Evolutionary conservation across 2,888 invertebrate genomes (phyloP).

Genomic region (Cryptophagus acutangulus): DNA sequence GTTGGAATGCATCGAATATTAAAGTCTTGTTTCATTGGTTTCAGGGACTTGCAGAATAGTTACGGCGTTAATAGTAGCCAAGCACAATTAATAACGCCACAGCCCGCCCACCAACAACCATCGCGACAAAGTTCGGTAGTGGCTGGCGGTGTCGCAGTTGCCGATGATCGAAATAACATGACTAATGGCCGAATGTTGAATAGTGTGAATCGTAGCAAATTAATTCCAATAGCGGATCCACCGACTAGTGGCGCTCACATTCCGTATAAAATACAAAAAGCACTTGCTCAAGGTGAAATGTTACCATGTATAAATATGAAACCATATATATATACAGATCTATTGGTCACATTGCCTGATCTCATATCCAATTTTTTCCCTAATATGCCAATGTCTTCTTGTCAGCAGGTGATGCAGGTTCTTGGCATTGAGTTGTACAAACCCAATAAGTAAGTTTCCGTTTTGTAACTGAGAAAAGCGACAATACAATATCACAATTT

Average conservation of each 20-base stretch:
- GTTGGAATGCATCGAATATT: too few relatives aligned
- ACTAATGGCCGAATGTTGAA: constrained; percentile 36
- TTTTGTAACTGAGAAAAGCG: background rate
- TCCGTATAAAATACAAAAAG: constrained; percentile 72
- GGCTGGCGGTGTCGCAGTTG: constrained; percentile 30
- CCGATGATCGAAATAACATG: constrained; percentile 32
- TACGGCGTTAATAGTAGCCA: constrained; percentile 34
- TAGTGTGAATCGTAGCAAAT: constrained; percentile 45
- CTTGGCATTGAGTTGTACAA: constrained; percentile 74
- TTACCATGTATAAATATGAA: constrained; percentile 84
- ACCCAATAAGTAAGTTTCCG: constrained; percentile 68
- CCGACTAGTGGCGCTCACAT: constrained; percentile 61
- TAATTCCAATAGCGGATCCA: constrained; percentile 67
- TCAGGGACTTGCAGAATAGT: constrained; percentile 31
- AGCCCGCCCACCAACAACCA: constrained; percentile 46
- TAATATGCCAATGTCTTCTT: constrained; percentile 65
- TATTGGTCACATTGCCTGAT: constrained; percentile 78
- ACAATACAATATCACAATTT: background rate
- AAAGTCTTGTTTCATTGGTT: too few relatives aligned
- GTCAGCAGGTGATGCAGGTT: constrained; percentile 76
- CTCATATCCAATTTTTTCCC: constrained; percentile 78
- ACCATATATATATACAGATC: constrained; percentile 75
- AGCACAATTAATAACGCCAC: constrained; percentile 35
- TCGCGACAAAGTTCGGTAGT: constrained; percentile 39
- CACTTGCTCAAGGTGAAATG: constrained; percentile 73